These are phyloP conservation scores for Lydus trimaculatus DNA, from an alignment of 2,888 invertebrate genomes.

Conservation along the genomic window DNA sequence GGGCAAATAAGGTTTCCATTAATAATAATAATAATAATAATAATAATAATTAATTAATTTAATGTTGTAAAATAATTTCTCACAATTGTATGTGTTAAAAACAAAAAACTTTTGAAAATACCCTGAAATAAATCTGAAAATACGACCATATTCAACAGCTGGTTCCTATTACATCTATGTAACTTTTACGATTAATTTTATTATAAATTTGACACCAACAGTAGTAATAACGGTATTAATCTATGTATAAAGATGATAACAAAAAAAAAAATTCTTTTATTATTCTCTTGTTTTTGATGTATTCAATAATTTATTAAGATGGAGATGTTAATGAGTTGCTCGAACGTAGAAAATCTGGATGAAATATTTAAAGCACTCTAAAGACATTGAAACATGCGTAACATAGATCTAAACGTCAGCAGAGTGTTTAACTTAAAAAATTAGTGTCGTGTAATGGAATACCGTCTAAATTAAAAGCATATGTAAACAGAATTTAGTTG, in stretches of 20 bases:
- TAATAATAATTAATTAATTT: background rate
- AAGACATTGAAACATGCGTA: constrained; percentile 10
- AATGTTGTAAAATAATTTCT: background rate
- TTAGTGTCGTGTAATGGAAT: constrained; percentile 8
- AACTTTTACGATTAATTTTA: background rate
- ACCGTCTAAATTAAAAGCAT: constrained; percentile 17
- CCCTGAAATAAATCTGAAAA: background rate
- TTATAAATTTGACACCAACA: background rate
- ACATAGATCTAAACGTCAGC: constrained; percentile 12
- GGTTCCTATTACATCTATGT: background rate
- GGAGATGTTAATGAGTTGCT: background rate
- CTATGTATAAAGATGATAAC: no score
- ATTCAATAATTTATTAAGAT: background rate
- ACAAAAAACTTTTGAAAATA: background rate
- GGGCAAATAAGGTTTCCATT: constrained; percentile 16
- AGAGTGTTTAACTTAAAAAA: constrained; percentile 4
- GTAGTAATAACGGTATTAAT: background rate
- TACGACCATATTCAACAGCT: background rate
- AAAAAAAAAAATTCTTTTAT: background rate
- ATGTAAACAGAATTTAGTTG: constrained; percentile 17
- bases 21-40: no score
- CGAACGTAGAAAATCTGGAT: background rate
- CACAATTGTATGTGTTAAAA: background rate
- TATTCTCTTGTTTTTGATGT: background rate
- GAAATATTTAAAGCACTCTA: constrained; percentile 3